Evolutionary conservation across 2,113 vertebrate genomes (phyloP).

Genomic region (Apteryx owenii): DNA sequence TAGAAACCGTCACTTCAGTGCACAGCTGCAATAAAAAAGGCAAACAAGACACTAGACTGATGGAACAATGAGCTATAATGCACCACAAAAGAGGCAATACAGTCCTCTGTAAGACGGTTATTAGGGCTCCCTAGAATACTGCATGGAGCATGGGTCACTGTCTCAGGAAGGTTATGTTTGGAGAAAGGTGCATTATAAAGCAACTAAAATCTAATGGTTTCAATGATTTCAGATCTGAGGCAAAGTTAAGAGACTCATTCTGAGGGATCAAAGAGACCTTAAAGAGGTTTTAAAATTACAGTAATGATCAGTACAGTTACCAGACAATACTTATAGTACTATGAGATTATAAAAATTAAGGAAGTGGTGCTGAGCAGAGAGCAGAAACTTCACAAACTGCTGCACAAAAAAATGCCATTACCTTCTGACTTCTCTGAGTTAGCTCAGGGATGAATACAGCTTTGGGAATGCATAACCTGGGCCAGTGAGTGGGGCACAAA

Average conservation of each 20-base stretch:
- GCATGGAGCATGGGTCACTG: conserved; percentile 26
- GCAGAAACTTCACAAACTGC: neutral
- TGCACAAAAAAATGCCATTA: neutral
- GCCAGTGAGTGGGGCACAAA: neutral
- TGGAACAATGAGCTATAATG: conserved; percentile 37
- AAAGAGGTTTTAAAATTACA: conserved; percentile 20
- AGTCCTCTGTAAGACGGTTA: conserved; percentile 33
- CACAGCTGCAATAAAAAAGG: conserved; percentile 68
- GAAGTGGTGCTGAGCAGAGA: neutral
- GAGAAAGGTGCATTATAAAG: conserved; percentile 29
- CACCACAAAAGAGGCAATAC: conserved; percentile 13
- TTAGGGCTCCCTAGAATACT: conserved; percentile 26
- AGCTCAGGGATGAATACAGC: neutral
- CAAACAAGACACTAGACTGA: conserved; percentile 43
- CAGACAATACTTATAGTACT: neutral
- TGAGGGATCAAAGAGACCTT: neutral
- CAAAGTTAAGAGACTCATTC: conserved; percentile 28
- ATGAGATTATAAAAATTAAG: neutral
- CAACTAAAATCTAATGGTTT: conserved; percentile 31
- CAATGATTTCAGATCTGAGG: neutral
- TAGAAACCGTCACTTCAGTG: conserved; percentile 38
- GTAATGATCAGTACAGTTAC: neutral
- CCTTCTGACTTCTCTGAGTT: neutral
- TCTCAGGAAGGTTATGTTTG: conserved; percentile 52
- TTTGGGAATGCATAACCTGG: neutral